These are phyloP conservation scores for Eciton burchellii DNA, from an alignment of 1,140 invertebrate species.

Conservation along the genomic window DNA sequence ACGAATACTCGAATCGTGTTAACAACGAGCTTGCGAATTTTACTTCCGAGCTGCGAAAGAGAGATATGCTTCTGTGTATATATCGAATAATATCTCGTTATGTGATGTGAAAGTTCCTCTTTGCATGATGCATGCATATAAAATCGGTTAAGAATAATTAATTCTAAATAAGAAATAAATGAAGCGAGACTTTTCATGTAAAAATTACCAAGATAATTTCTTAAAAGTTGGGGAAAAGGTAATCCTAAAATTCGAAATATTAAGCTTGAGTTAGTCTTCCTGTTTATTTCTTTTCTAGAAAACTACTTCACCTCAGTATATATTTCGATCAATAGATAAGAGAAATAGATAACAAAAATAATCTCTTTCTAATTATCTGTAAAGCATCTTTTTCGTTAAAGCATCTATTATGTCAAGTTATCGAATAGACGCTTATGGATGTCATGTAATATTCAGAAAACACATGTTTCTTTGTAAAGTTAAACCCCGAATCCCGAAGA, in stretches of 20 bases:
- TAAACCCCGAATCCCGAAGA: neutral
- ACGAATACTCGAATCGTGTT: slow-evolving; percentile 4
- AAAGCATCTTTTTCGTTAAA: neutral
- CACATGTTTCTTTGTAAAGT: neutral
- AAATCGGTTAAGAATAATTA: too few species aligned
- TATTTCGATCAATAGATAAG: neutral
- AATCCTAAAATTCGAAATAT: neutral
- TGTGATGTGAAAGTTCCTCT: too few species aligned
- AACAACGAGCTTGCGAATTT: slow-evolving; percentile 45
- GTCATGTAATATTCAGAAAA: neutral
- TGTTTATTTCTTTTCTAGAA: neutral
- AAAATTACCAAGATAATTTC: too few species aligned
- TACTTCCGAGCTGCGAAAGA: neutral
- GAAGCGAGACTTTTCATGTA: too few species aligned
- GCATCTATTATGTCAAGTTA: neutral
- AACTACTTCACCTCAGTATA: neutral
- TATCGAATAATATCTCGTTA: neutral
- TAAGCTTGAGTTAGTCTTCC: neutral
- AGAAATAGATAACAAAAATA: neutral
- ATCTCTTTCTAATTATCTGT: neutral
- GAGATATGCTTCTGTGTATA: neutral
- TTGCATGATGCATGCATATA: too few species aligned
- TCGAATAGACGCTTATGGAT: neutral
- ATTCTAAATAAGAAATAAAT: too few species aligned
- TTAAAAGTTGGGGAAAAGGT: too few species aligned